These are phyloP conservation scores for Loxodonta africana DNA, from an alignment of 2,113 vertebrate species.

Conservation along the genomic window DNA sequence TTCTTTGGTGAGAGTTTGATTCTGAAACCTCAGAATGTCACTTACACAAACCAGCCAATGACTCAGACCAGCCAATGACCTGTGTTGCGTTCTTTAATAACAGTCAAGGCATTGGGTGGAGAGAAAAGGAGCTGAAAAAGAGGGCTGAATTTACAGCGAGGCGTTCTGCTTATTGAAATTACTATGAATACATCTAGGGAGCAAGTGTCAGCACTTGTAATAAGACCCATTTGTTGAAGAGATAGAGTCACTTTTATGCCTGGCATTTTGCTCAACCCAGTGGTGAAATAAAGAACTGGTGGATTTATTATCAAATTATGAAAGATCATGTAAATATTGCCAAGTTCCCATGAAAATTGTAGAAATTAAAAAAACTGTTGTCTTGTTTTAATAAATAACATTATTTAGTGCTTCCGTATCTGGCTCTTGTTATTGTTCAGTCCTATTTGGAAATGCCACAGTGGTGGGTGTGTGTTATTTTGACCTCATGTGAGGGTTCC, in stretches of 20 bases:
- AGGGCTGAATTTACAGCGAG: not conserved
- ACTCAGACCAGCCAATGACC: not conserved
- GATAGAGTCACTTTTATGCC: not conserved
- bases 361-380: not conserved
- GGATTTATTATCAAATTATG: not conserved
- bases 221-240: not conserved
- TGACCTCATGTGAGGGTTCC: conserved; percentile 52
- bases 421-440: not conserved
- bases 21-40: conserved; percentile 19
- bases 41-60: not conserved
- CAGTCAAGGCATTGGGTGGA: not conserved
- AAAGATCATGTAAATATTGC: not conserved
- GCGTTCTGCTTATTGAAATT: not conserved
- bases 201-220: not conserved
- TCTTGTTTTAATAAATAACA: not conserved
- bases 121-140: not conserved
- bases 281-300: not conserved
- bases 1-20: not conserved
- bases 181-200: not conserved
- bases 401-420: not conserved
- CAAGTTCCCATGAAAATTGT: not conserved
- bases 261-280: not conserved
- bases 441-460: conserved; percentile 46
- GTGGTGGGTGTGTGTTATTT: conserved; percentile 63
- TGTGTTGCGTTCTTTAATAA: not conserved